phyloP scores from a whole-genome alignment of 2,888 invertebrate genomes.

The Nasonovia ribisnigri region DNA sequence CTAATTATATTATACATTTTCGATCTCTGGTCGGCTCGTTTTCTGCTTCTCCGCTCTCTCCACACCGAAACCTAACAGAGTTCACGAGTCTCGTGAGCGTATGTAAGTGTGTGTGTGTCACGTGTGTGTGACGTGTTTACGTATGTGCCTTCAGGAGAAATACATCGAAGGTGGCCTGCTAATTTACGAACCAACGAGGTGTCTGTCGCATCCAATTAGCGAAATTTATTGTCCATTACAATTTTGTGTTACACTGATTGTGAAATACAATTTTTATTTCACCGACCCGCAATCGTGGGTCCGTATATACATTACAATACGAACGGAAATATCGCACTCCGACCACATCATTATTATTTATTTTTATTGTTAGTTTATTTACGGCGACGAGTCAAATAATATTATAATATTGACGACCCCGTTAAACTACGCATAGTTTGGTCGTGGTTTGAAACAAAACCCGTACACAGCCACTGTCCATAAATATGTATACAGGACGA shows the following conservation, averaged over 20 bases:
- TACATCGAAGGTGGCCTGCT: slow-evolving; percentile 56
- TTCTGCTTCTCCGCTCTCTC: not conserved
- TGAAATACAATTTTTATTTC: slow-evolving; percentile 24
- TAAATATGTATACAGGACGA: not conserved
- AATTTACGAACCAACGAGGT: slow-evolving; percentile 35
- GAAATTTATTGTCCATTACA: slow-evolving; percentile 54
- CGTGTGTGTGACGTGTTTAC: not conserved
- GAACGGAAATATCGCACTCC: not conserved
- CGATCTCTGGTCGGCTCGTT: not conserved
- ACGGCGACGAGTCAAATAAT: not conserved
- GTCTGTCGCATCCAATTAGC: slow-evolving; percentile 59
- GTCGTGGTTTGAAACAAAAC: not conserved
- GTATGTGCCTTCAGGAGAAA: not conserved
- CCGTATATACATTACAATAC: not conserved
- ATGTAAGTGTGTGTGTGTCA: not conserved
- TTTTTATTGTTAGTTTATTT: not conserved
- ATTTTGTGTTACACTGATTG: slow-evolving; percentile 28
- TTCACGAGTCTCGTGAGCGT: not conserved
- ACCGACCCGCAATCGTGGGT: not conserved
- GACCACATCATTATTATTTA: not conserved
- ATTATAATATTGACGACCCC: not conserved
- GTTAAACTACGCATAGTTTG: not conserved
- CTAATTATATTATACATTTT: slow-evolving; percentile 41
- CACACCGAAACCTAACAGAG: not conserved
- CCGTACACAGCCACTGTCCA: not conserved